phyloP scores from a whole-genome alignment of 2,113 vertebrate species.

The Paedocypris sp. region DNA sequence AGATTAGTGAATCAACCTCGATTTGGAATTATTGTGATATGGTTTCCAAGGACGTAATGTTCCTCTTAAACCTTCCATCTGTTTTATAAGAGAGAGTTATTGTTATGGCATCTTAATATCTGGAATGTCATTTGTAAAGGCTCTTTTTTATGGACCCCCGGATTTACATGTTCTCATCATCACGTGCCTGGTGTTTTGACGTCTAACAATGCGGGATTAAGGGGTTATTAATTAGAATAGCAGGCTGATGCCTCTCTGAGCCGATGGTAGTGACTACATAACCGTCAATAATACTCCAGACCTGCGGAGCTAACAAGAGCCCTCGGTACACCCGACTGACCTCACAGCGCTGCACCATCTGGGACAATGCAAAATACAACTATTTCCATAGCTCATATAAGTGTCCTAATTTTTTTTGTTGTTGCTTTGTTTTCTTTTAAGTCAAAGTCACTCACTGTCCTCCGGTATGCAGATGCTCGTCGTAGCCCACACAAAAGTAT shows the following conservation, averaged over 20 bases:
- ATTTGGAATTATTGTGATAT: conserved; percentile 48
- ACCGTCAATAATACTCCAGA: conserved; percentile 54
- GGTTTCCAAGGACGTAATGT: conserved; percentile 53
- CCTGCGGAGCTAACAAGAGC: conserved; percentile 24
- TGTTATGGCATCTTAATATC: conserved; percentile 57
- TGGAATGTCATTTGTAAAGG: conserved; percentile 52
- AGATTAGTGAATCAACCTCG: conserved; percentile 50
- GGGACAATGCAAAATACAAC: conserved; percentile 1
- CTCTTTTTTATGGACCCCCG: conserved; percentile 21
- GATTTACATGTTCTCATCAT: conserved; percentile 11
- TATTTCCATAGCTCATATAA: not conserved
- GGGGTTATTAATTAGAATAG: conserved; percentile 69
- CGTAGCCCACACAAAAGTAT: too few species aligned
- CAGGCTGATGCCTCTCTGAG: conserved; percentile 62
- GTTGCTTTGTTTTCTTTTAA: not conserved
- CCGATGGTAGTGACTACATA: conserved; percentile 66
- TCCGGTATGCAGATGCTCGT: too few species aligned
- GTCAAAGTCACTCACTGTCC: not conserved
- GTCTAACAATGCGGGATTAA: conserved; percentile 57
- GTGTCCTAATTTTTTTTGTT: too few species aligned
- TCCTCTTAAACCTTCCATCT: conserved; percentile 62
- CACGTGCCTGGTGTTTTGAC: conserved; percentile 43
- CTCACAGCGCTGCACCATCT: conserved; percentile 22
- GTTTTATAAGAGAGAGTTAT: conserved; percentile 62
- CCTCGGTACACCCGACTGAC: conserved; percentile 20